These are phyloP conservation scores for Papilio gigon DNA, from an alignment of 2,888 invertebrate genomes.

Conservation along the genomic window DNA sequence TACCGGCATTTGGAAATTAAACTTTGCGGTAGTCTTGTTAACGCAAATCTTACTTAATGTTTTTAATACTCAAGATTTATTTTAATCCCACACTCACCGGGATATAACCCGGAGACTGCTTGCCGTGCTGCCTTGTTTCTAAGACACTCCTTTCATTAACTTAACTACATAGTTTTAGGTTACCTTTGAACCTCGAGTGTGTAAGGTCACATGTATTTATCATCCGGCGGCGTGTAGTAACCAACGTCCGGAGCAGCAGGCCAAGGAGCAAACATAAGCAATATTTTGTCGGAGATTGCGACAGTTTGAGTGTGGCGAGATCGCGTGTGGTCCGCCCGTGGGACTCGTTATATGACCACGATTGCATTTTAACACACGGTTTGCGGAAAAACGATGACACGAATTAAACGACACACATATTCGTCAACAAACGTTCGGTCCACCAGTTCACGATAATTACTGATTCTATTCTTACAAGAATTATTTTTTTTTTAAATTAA, in stretches of 20 bases:
- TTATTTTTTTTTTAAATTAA: not conserved
- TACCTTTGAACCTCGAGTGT: not conserved
- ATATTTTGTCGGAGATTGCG: constrained; percentile 8
- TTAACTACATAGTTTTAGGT: not conserved
- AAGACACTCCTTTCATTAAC: no score
- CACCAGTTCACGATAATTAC: not conserved
- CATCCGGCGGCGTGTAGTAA: not conserved
- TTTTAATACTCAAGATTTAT: no score
- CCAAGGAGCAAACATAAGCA: not conserved
- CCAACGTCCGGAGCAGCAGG: not conserved
- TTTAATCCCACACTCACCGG: no score
- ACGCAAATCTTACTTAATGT: no score
- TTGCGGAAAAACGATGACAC: constrained; percentile 12
- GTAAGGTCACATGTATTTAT: not conserved
- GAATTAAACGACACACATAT: constrained; percentile 2
- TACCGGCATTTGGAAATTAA: no score
- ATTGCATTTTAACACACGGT: constrained; percentile 14
- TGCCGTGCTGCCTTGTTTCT: no score
- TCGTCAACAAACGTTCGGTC: not conserved
- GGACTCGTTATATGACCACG: constrained; percentile 1
- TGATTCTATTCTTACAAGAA: not conserved
- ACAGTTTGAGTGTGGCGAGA: not conserved
- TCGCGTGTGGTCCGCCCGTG: constrained; percentile 24
- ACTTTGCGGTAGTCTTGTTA: no score
- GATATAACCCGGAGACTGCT: no score